These are phyloP conservation scores for Graptemys geographica DNA, from an alignment of 2,797 vertebrate species.

Conservation along the genomic window DNA sequence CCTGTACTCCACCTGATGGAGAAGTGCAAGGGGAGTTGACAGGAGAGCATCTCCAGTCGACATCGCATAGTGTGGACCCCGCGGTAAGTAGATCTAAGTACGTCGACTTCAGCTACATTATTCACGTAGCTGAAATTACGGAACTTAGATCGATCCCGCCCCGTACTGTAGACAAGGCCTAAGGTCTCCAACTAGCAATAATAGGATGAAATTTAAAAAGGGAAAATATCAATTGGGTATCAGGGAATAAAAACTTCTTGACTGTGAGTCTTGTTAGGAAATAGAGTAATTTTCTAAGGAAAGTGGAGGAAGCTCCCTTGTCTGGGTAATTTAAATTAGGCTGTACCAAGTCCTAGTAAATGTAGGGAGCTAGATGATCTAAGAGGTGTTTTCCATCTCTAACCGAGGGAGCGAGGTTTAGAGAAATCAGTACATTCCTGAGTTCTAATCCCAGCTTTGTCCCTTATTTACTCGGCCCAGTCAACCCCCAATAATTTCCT, in stretches of 20 bases:
- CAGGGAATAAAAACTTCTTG: not conserved
- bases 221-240: no score
- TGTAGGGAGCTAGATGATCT: not conserved
- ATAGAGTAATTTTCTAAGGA: not conserved
- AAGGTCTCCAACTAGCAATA: not conserved
- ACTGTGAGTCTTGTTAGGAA: not conserved
- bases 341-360: not conserved
- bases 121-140: no score
- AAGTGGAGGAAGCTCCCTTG: not conserved
- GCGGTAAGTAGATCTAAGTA: no score
- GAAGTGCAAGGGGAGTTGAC: no score
- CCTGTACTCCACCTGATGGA: no score
- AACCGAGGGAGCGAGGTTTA: not conserved
- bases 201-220: not conserved
- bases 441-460: not conserved
- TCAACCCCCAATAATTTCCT: no score
- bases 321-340: not conserved
- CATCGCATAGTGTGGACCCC: no score
- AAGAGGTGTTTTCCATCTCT: not conserved
- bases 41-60: no score
- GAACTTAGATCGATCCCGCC: no score
- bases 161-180: no score
- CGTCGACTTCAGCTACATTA: no score
- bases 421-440: accelerated
- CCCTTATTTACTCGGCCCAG: no score